A percentile compares a stretch with the other conserved stretches of the same genome.
Evolutionary conservation across 2,888 invertebrate species (phyloP).

Genomic region (Drosophila dives): DNA sequence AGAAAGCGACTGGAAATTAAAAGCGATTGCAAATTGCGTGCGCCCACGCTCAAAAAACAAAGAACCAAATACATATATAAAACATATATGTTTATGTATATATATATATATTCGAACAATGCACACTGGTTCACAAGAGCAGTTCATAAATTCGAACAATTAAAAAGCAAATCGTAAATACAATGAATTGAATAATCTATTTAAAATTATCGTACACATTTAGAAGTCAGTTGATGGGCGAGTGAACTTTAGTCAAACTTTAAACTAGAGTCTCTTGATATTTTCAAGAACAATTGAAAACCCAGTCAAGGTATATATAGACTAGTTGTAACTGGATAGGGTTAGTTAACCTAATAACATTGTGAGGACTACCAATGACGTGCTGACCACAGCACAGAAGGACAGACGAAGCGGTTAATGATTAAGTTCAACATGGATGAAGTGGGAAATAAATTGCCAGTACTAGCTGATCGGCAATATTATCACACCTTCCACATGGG

Average conservation of each 20-base stretch:
- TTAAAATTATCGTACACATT: neutral
- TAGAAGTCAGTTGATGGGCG: neutral
- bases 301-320: neutral
- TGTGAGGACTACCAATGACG: neutral
- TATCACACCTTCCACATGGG: neutral
- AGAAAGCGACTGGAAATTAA: slow-evolving; percentile 14
- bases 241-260: neutral
- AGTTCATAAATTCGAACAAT: neutral
- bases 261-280: neutral
- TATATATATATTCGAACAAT: slow-evolving; percentile 17
- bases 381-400: neutral
- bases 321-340: neutral
- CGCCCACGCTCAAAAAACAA: slow-evolving; percentile 28
- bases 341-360: neutral
- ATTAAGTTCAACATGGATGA: neutral
- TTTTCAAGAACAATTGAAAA: neutral
- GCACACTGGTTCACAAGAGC: slow-evolving; percentile 1
- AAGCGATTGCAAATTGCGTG: slow-evolving; percentile 19
- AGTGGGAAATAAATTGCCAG: no score
- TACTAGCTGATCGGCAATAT: neutral
- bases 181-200: neutral
- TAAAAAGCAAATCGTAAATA: neutral
- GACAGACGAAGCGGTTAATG: neutral
- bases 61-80: neutral
- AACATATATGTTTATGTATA: neutral